These are phyloP conservation scores for Butorides virescens DNA, from an alignment of 2,113 vertebrate species.

Conservation along the genomic window DNA sequence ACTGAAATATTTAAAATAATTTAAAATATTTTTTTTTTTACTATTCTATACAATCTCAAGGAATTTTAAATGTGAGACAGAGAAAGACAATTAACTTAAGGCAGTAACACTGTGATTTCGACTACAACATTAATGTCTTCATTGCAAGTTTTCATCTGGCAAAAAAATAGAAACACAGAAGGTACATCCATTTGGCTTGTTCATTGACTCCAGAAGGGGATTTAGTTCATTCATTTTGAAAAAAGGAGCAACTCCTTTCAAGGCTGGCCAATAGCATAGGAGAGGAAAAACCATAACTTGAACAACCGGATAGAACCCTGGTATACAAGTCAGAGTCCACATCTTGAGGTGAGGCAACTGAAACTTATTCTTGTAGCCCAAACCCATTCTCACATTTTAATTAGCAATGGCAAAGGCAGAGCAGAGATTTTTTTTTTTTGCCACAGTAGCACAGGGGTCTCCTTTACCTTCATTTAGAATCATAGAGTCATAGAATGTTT, in stretches of 20 bases:
- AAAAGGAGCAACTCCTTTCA: neutral
- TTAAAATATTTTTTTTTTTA: neutral
- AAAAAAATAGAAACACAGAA: neutral
- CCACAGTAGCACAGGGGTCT: neutral
- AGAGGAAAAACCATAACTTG: neutral
- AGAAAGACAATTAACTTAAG: neutral
- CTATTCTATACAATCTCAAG: neutral
- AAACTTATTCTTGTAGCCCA: neutral
- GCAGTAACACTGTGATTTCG: neutral
- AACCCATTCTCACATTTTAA: neutral
- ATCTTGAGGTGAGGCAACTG: neutral
- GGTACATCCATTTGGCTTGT: neutral
- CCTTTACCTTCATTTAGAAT: neutral
- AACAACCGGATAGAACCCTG: neutral
- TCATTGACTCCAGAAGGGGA: neutral
- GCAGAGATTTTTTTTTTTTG: neutral
- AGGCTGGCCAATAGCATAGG: neutral
- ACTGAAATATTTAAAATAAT: neutral
- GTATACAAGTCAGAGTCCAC: neutral
- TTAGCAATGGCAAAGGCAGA: neutral
- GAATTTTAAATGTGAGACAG: neutral
- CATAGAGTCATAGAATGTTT: too few relatives aligned
- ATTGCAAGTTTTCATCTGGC: neutral
- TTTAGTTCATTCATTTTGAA: neutral
- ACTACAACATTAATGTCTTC: neutral